Conservation (phyloP, 2,113 vertebrate species). For the Opisthocomus hoazin region DNA sequence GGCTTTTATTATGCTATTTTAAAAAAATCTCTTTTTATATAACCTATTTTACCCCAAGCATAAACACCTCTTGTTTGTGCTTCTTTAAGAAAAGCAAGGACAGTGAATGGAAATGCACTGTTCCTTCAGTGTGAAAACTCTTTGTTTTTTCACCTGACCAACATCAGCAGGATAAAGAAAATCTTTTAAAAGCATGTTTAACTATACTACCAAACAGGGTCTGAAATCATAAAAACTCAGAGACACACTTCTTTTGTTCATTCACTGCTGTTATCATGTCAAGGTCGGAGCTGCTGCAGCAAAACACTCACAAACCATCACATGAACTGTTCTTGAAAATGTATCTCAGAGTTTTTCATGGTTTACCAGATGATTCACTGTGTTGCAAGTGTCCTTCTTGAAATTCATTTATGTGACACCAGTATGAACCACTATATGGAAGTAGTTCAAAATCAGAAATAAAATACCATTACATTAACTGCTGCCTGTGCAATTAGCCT, state of each 20-base stretch:
- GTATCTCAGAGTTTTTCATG: not conserved
- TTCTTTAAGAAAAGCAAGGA: not conserved
- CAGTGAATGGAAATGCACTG: not conserved
- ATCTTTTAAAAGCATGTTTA: not conserved
- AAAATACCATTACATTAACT: not conserved
- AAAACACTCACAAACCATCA: not conserved
- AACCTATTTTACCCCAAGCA: not conserved
- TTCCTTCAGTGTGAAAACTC: not conserved
- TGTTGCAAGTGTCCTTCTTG: not conserved
- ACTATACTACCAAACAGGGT: not conserved
- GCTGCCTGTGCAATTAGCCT: not conserved
- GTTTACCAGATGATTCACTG: not conserved
- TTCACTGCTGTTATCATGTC: not conserved
- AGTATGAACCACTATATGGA: not conserved
- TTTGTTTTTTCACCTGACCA: not conserved
- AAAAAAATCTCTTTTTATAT: too few relatives aligned
- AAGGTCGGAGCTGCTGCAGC: not conserved
- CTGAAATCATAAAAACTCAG: not conserved
- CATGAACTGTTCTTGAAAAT: not conserved
- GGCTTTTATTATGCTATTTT: not conserved
- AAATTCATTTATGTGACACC: not conserved
- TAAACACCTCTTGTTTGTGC: not conserved
- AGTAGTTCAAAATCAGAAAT: not conserved
- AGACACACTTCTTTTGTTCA: not conserved
- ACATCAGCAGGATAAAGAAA: not conserved